Conservation (phyloP, 2,888 invertebrate species). For the Calliphora vomitoria region DNA sequence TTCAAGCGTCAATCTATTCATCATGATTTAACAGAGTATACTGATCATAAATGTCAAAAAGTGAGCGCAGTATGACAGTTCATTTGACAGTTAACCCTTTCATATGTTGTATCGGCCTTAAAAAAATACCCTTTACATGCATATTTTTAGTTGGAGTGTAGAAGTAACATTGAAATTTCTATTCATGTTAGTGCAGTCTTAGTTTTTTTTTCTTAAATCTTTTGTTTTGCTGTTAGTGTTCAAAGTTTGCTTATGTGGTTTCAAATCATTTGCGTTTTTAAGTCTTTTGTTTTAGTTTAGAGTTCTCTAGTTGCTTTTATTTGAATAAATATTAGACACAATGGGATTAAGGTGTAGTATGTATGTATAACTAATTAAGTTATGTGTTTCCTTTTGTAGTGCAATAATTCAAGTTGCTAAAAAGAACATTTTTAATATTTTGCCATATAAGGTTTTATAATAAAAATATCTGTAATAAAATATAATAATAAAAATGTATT, state of each 20-base stretch:
- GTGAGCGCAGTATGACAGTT: too few relatives aligned
- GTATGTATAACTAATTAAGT: not conserved
- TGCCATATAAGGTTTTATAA: not conserved
- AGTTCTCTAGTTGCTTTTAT: not conserved
- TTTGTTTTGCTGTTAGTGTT: slow-evolving; percentile 16
- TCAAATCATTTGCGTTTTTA: not conserved
- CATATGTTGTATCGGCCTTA: too few relatives aligned
- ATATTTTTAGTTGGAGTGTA: not conserved
- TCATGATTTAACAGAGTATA: too few relatives aligned
- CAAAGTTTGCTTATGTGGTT: not conserved
- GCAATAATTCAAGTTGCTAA: not conserved
- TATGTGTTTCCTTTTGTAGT: not conserved
- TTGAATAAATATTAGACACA: not conserved
- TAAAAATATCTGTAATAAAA: too few relatives aligned
- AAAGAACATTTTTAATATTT: not conserved
- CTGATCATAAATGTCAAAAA: too few relatives aligned
- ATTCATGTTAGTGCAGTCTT: not conserved
- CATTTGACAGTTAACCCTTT: too few relatives aligned
- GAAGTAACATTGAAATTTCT: slow-evolving; percentile 10
- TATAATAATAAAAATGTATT: not conserved
- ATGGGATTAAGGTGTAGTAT: slow-evolving; percentile 12
- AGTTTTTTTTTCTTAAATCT: slow-evolving; percentile 46
- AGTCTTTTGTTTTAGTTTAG: slow-evolving; percentile 32
- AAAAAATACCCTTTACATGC: too few relatives aligned
- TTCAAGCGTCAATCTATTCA: too few relatives aligned